phyloP scores from a whole-genome alignment of 2,797 vertebrate species.

The Enteromius mattozi region DNA sequence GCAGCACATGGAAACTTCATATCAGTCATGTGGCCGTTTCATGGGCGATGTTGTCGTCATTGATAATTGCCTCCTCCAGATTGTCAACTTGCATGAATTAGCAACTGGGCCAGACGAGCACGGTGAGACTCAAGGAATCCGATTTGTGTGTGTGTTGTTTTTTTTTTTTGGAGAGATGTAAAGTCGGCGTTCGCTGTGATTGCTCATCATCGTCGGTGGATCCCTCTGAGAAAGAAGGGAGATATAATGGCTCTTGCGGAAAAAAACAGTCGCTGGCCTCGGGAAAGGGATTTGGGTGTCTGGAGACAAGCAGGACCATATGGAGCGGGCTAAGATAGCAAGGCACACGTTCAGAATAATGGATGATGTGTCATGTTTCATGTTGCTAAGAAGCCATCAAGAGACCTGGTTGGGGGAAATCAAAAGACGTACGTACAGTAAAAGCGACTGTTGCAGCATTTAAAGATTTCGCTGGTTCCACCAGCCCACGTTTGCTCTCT shows the following conservation, averaged over 20 bases:
- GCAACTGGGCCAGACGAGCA: constrained; percentile 74
- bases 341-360: constrained; percentile 84
- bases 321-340: constrained; percentile 81
- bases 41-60: constrained; percentile 68
- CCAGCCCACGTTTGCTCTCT: constrained; percentile 55
- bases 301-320: constrained; percentile 84
- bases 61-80: constrained; percentile 78
- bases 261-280: constrained; percentile 82
- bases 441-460: constrained; percentile 78
- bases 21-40: constrained; percentile 28
- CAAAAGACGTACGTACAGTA: constrained; percentile 77
- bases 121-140: constrained; percentile 72
- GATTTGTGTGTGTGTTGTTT: constrained; percentile 60
- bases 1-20: not conserved
- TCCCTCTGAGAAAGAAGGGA: constrained; percentile 81
- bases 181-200: constrained; percentile 71
- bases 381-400: constrained; percentile 83
- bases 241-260: constrained; percentile 77
- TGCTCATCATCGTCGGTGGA: constrained; percentile 77
- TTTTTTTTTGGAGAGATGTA: constrained; percentile 59
- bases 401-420: constrained; percentile 83
- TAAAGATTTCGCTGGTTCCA: constrained; percentile 69
- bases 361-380: constrained; percentile 87
- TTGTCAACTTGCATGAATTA: constrained; percentile 83
- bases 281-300: constrained; percentile 85